Base-by-base conservation (phyloP, 2,797 vertebrate genomes). In the Pteronotus mesoamericanus region DNA sequence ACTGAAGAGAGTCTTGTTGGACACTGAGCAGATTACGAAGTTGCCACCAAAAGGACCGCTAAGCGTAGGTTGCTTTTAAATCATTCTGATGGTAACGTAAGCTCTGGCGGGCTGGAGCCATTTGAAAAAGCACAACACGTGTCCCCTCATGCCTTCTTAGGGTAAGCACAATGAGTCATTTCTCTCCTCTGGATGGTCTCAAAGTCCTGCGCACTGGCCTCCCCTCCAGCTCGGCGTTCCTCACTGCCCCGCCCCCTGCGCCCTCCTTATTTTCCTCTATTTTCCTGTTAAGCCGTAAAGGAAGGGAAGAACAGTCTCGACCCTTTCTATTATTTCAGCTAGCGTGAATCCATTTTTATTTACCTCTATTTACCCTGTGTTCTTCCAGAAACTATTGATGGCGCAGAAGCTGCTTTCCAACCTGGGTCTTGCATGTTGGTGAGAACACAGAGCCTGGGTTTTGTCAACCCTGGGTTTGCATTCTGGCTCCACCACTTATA, bases 1-100 rank as follows among this genome's bases (percentile, higher is more conserved):
- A 92, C 94, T 95, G 95, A 95, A 96, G 96, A 98, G 96, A 98
- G 97, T 96, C 97, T 96, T 97, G 96, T 91, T 98, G 98, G 97
- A 98, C 96, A 97, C 68, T 98, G 59, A 2, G 68, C 98, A 98
- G 98, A 97, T 91, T 96, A 68, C 69, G 95, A 97, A 96, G 66
- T 8, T 96, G 96, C 98, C 97, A 98, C 95, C 95, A 86, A 96
- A 92, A 97, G 74, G 71, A 69, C 89, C 96, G 96, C 89, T 75
- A 80, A 97, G 95, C 90, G 84, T 86, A 96, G 80, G 72, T 77
- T 97, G 91, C 95, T 93, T 91, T 97, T 98, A 98, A 98, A 98
- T 98, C 94, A 98, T 97, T 95, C 89, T 96, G 94, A 97, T 88
- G 89, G 46, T 88, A 96, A 96, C 32, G 21, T 97, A 98, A 98